Evolutionary conservation across 1,140 invertebrate species (phyloP).

Genomic region (Spodoptera litura): DNA sequence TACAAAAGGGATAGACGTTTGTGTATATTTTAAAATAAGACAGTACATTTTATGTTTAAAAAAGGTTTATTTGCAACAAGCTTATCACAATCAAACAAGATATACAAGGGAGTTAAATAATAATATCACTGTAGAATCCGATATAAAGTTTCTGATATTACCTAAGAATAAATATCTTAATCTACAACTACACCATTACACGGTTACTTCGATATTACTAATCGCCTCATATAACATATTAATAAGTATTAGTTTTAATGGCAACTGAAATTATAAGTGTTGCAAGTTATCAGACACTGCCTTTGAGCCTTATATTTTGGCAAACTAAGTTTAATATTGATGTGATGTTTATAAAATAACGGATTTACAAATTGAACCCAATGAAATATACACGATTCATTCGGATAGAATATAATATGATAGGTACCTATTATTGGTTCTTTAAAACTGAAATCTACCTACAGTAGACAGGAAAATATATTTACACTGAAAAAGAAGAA

Average conservation of each 20-base stretch:
- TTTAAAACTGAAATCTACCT: no score
- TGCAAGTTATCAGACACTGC: neutral
- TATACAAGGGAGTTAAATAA: constrained; percentile 63
- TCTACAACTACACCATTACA: constrained; percentile 36
- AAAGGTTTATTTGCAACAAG: constrained; percentile 75
- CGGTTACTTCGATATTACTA: constrained; percentile 6
- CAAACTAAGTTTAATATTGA: neutral
- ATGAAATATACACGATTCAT: no score
- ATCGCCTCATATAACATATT: constrained; percentile 16
- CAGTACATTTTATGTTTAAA: constrained; percentile 44
- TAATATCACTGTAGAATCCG: constrained; percentile 81
- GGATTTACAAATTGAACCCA: neutral
- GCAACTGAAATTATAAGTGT: constrained; percentile 4
- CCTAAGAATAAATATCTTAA: constrained; percentile 53
- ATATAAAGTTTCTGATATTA: constrained; percentile 70
- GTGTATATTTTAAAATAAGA: neutral
- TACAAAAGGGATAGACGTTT: no score
- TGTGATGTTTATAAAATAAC: constrained; percentile 8
- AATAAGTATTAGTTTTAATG: constrained; percentile 13
- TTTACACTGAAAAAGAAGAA: no score
- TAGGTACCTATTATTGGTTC: no score
- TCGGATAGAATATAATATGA: no score
- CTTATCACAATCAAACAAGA: constrained; percentile 62
- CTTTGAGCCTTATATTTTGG: neutral
- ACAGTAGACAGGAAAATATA: no score